Conservation (phyloP, 2,113 vertebrate species). For the Phylloscopus trochiloides region DNA sequence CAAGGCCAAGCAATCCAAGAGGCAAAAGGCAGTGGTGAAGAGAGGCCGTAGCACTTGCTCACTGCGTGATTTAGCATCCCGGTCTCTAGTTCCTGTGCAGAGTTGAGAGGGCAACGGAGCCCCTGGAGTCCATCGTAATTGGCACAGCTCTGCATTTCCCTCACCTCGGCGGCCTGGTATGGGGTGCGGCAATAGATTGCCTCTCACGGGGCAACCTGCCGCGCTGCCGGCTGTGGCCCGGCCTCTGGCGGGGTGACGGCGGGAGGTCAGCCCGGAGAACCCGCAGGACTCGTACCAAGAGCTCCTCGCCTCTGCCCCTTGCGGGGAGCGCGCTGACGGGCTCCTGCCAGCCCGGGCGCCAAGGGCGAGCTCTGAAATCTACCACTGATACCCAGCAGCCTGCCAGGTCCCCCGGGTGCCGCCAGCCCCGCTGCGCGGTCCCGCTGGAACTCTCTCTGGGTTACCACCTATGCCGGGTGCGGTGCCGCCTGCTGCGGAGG, state of each 20-base stretch:
- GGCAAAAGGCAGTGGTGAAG: not conserved
- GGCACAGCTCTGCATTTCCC: not conserved
- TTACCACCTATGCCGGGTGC: not conserved
- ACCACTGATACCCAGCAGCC: not conserved
- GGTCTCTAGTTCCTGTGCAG: not conserved
- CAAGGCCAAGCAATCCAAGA: not conserved
- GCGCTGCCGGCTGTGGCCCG: not conserved
- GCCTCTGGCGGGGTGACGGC: not conserved
- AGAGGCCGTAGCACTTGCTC: not conserved
- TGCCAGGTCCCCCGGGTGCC: not conserved
- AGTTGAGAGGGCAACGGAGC: not conserved
- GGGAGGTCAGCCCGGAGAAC: not conserved
- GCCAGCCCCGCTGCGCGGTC: not conserved
- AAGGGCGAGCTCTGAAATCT: not conserved
- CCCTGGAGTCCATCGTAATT: not conserved
- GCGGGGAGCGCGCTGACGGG: not conserved
- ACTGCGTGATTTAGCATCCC: not conserved
- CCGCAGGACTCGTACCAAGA: too few species aligned
- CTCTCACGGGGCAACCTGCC: not conserved
- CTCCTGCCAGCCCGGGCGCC: not conserved
- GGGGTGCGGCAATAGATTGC: not conserved
- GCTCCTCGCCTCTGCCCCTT: not conserved
- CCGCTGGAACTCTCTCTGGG: not conserved
- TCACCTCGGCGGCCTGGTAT: not conserved
- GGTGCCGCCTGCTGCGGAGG: not conserved